phyloP scores from a whole-genome alignment of 1,140 invertebrate species.

The Ooceraea biroi region DNA sequence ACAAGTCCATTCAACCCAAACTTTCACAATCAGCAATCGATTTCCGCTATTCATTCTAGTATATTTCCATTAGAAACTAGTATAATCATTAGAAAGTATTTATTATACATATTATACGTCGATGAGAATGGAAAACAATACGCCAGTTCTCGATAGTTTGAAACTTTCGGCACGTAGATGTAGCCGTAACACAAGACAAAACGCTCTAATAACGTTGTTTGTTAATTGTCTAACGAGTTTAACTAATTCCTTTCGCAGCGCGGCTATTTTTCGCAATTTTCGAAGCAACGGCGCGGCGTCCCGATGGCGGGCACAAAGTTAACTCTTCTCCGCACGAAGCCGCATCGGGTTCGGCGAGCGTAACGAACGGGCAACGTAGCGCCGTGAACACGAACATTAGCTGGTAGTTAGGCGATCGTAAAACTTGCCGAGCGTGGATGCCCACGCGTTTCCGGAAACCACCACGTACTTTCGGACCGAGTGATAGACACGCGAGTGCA shows the following conservation, averaged over 20 bases:
- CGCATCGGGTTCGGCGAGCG: not conserved
- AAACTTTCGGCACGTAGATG: not conserved
- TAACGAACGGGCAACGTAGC: constrained; percentile 50
- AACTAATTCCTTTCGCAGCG: constrained; percentile 15
- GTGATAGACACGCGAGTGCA: constrained; percentile 36
- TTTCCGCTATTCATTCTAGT: too few species aligned
- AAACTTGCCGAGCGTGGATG: constrained; percentile 40
- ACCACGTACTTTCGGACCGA: constrained; percentile 18
- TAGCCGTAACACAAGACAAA: not conserved
- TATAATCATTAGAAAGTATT: not conserved
- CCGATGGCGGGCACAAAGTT: constrained; percentile 21
- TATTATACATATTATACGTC: not conserved
- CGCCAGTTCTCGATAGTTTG: not conserved
- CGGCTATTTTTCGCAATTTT: constrained; percentile 26
- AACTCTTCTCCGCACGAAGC: constrained; percentile 24
- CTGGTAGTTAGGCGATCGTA: constrained; percentile 53
- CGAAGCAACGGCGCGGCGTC: not conserved
- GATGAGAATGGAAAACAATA: not conserved
- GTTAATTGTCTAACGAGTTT: constrained; percentile 17
- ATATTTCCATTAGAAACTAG: too few species aligned
- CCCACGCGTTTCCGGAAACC: constrained; percentile 30
- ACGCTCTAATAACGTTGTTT: constrained; percentile 23
- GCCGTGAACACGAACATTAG: constrained; percentile 54
- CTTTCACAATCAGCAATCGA: constrained; percentile 3
- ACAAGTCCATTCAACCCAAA: not conserved